These are phyloP conservation scores for Meiosimyza platycephala DNA, from an alignment of 2,888 invertebrate species.

Conservation along the genomic window DNA sequence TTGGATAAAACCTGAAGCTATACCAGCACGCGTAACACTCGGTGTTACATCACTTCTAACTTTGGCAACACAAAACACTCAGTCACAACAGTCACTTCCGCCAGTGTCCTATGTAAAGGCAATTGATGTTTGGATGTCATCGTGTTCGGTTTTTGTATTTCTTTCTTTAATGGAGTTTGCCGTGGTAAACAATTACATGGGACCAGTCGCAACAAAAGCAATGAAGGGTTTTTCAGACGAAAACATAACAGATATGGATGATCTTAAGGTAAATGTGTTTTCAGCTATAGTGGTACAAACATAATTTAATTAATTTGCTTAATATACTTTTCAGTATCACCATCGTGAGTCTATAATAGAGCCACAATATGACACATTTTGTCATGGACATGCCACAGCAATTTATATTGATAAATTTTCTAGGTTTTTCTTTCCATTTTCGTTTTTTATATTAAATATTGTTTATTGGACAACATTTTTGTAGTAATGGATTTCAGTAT, in stretches of 20 bases:
- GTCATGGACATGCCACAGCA: constrained; percentile 82
- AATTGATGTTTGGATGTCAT: constrained; percentile 93
- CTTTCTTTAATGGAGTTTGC: constrained; percentile 91
- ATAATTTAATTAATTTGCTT: not conserved
- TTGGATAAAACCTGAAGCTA: constrained; percentile 95
- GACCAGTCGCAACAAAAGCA: constrained; percentile 86
- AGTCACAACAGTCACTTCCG: constrained; percentile 88
- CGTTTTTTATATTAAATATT: constrained; percentile 89
- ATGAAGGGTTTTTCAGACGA: constrained; percentile 93
- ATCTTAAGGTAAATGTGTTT: constrained; percentile 75
- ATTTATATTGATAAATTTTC: constrained; percentile 89
- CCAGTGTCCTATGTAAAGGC: constrained; percentile 94
- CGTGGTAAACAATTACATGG: constrained; percentile 88
- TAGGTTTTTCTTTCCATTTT: constrained; percentile 89
- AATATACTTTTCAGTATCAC: constrained; percentile 1
- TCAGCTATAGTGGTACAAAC: constrained; percentile 8
- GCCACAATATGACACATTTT: constrained; percentile 87
- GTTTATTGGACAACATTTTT: constrained; percentile 91
- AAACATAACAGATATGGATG: constrained; percentile 79
- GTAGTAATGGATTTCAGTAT: constrained; percentile 51
- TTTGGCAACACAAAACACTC: constrained; percentile 91
- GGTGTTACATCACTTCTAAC: constrained; percentile 90
- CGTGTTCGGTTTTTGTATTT: constrained; percentile 92
- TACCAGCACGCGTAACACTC: constrained; percentile 88
- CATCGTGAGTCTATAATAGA: constrained; percentile 75